phyloP scores from a whole-genome alignment of 2,113 vertebrate species.

The Parus major region DNA sequence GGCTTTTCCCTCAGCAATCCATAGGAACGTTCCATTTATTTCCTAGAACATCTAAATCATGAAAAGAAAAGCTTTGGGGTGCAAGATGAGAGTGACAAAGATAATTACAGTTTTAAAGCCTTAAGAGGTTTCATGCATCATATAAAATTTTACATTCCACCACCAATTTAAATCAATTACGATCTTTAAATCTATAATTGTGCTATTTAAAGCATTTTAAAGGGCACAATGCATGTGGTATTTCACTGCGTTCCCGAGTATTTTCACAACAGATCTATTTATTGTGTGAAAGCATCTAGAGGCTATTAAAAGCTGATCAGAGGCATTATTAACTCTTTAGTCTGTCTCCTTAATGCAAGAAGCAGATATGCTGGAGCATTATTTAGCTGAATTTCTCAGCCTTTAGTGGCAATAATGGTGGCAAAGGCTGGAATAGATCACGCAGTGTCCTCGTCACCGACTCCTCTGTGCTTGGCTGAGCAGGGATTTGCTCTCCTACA shows the following conservation, averaged over 20 bases:
- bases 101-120: slow-evolving; percentile 37
- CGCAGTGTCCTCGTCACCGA: background rate
- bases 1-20: background rate
- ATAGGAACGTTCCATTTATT: background rate
- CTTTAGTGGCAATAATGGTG: background rate
- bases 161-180: slow-evolving; percentile 65
- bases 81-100: slow-evolving; percentile 34
- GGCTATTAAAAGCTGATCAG: slow-evolving; percentile 50
- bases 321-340: slow-evolving; percentile 57
- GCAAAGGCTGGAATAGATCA: background rate
- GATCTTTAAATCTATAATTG: slow-evolving; percentile 64
- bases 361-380: background rate
- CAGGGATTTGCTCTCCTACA: background rate
- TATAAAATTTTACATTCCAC: slow-evolving; percentile 61
- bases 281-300: slow-evolving; percentile 47
- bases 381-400: slow-evolving; percentile 36
- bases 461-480: background rate
- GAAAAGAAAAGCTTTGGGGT: background rate
- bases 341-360: slow-evolving; percentile 2
- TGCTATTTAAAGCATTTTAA: slow-evolving; percentile 57
- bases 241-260: slow-evolving; percentile 23
- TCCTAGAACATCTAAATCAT: background rate
- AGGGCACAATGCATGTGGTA: slow-evolving; percentile 26
- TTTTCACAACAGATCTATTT: slow-evolving; percentile 60
- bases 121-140: slow-evolving; percentile 62